Evolutionary conservation across 2,888 invertebrate genomes (phyloP).

Genomic region (Timema cristinae): DNA sequence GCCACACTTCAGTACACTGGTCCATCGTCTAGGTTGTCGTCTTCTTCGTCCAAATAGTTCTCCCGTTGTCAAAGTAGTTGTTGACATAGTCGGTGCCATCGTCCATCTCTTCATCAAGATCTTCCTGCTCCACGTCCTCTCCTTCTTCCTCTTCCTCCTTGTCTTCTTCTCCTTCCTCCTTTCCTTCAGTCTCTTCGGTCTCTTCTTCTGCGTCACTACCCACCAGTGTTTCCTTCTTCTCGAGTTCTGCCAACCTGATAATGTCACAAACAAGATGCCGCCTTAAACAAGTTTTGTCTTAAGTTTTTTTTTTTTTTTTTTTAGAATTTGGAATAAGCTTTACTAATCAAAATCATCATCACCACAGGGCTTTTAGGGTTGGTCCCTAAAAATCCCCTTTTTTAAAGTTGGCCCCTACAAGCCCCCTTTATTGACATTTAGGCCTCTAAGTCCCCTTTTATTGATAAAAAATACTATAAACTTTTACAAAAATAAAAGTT

Average conservation of each 20-base stretch:
- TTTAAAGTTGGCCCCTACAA: too few species aligned
- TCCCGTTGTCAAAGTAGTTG: conserved; percentile 88
- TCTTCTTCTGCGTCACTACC: conserved; percentile 47
- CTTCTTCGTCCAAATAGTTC: conserved; percentile 74
- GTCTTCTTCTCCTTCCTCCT: conserved; percentile 52
- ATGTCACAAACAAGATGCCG: neutral
- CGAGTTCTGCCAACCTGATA: conserved; percentile 57
- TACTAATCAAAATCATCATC: too few species aligned
- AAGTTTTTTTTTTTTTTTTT: too few species aligned
- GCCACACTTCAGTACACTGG: conserved; percentile 65
- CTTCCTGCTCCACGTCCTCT: conserved; percentile 50
- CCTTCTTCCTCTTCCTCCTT: conserved; percentile 53
- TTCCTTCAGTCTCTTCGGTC: conserved; percentile 49
- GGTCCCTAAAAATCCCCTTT: too few species aligned
- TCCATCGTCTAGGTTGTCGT: conserved; percentile 80
- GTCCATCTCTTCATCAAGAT: conserved; percentile 78
- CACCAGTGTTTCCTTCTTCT: conserved; percentile 52
- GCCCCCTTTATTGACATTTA: too few species aligned
- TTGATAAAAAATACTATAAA: too few species aligned
- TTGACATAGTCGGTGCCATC: conserved; percentile 85
- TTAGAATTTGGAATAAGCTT: too few species aligned
- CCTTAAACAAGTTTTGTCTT: too few species aligned
- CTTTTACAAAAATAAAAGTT: too few species aligned
- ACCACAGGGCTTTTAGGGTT: too few species aligned
- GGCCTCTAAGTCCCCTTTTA: too few species aligned